Base-by-base conservation (phyloP, 2,113 vertebrate genomes). In the Meriones unguiculatus region DNA sequence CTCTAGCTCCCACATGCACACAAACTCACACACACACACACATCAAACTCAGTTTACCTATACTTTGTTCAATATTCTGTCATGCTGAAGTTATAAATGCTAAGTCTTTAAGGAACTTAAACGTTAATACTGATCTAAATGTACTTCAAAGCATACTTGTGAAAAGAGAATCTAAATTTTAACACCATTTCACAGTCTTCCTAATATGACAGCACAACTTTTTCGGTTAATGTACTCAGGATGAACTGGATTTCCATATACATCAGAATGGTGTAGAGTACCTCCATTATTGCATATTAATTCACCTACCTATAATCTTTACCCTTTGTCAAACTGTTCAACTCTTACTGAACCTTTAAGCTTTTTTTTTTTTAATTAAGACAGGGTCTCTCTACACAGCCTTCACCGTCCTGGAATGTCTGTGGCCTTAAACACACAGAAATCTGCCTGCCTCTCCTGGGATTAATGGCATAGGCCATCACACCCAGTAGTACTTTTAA, bases 121-220 rank as follows among this genome's bases (percentile, higher is more conserved):
- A 85, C 73, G 46, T 67, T 89, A 70, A 89, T 70, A 65, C 94
- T 88, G 67, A 91, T 12, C n/a, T 72, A 84, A 62, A 93, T 88
- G n/a, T 80, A 35, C 76, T 11, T 76, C 41, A 81, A 92, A 72
- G 76, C 32, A 46, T 41, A 35, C 0, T 13, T 81, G 65, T 70
- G 75, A 65, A 84, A 86, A 38, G 35, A 28, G 11, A 77, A 35
- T 62, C 46, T 90, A 32, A 72, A 52, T 38, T 89, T 87, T 46
- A 35, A 64, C 89, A 89, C 32, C 7, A 6, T 86, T 38, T 24
- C 50, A 65, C 5, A 67, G 64, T 80, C 86, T 81, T 84, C 69
- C 32, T 72, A n/a, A 87, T 9, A 64, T 0, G 17, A 30, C 14
- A n/a, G 25, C 41, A 75, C 15, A 5, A 67, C 32, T 3, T 65